These are phyloP conservation scores for Riptortus pedestris DNA, from an alignment of 1,140 invertebrate genomes.

Conservation along the genomic window DNA sequence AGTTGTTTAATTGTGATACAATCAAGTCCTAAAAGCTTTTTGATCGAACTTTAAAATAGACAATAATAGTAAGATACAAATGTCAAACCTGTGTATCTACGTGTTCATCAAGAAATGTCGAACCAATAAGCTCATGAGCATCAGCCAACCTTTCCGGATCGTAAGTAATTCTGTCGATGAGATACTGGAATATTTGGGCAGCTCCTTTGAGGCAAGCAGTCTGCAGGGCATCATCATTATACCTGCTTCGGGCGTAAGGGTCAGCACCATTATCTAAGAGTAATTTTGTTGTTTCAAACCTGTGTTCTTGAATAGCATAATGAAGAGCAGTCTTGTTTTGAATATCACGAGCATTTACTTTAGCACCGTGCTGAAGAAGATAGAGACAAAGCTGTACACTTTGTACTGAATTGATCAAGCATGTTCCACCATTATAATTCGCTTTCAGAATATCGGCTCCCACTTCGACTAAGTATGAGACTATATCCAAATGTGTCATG, in stretches of 20 bases:
- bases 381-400: conserved; percentile 69
- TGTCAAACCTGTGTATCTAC: conserved; percentile 51
- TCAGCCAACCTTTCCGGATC: conserved; percentile 58
- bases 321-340: conserved; percentile 86
- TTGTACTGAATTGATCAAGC: conserved; percentile 87
- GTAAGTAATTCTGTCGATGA: conserved; percentile 54
- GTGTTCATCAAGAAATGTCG: conserved; percentile 73
- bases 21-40: too few species aligned
- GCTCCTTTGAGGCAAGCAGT: conserved; percentile 82
- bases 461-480: conserved; percentile 59
- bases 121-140: conserved; percentile 71
- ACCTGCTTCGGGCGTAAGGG: conserved; percentile 60
- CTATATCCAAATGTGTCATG: conserved; percentile 80
- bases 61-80: too few species aligned
- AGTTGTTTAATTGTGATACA: too few species aligned
- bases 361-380: conserved; percentile 62
- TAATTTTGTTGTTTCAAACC: conserved; percentile 73
- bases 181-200: conserved; percentile 64
- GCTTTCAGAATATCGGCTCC: conserved; percentile 76
- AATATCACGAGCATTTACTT: conserved; percentile 78
- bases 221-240: conserved; percentile 82
- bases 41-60: too few species aligned
- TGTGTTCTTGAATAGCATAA: conserved; percentile 66
- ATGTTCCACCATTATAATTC: conserved; percentile 87
- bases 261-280: conserved; percentile 69